Evolutionary conservation across 1,140 invertebrate species (phyloP), one percentile per base, ranked within the genome.

Genomic region (Rhyzopertha dominica): DNA sequence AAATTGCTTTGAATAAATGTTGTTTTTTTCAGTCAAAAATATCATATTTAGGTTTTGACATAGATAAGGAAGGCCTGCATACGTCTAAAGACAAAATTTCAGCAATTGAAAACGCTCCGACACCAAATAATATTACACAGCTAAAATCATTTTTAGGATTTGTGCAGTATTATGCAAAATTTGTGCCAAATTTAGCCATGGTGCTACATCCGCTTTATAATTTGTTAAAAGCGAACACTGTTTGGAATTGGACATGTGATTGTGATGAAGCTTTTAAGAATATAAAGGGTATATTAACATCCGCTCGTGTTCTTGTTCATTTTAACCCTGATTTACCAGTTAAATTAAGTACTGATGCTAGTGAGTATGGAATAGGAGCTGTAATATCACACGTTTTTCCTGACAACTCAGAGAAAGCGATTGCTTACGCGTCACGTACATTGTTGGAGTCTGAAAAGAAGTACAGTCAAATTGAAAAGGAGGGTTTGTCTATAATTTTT

Each of bases 1-100:
- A 45, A 45, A 20, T 45, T 25, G 16, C 13, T 16, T 19, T 9
- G 12, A 31, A 45, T n/a, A 30, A 30, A 30, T 30, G 10, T 30
- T 13, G 28, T 30, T 30, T 30, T 16, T 30, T 30, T 30, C 28
- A 30, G 10, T n/a, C 12, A 16, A 10, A 30, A 30, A 30, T 30
- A 5, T n/a, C 12, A 30, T 30, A 30, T 10, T 30, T 30, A 10
- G 28, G 28, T 5, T 30, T 13, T 16, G 28, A 13, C 3, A 30
- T 30, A 5, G 28, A 30, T 10, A 30, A 30, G 12, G 10, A 30
- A 30, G 28, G 28, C 12, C 5, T 30, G 5, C 28, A 30, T 10
- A 30, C 28, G 12, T 30, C 28, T 4, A n/a, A n/a, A 10, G 17
- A 30, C 12, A 30, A 30, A 30, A 30, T 30, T 30, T n/a, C 12